Evolutionary conservation across 1,140 invertebrate genomes (phyloP), one percentile per base, ranked within the genome.

Genomic region (Agraylea sexmaculata): DNA sequence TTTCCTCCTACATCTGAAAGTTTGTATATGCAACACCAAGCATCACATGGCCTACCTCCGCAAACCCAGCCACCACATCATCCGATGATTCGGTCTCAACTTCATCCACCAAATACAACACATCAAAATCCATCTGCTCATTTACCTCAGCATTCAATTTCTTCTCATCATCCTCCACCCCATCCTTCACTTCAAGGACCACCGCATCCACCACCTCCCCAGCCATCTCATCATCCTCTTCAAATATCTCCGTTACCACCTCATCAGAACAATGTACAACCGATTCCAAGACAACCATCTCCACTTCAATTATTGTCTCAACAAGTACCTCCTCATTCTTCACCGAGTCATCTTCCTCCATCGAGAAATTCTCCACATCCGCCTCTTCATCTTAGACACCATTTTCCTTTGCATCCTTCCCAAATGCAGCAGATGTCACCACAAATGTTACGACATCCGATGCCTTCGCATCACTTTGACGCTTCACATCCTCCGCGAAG

Each of bases 401-500:
- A 52, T 0, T 49, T 59, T 42, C 59, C 60, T 15, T 42, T 58
- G 6, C 55, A 59, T 12, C 52, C 47, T 29, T 49, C 51, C 6
- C 57, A 55, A n/a, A 31, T 35, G 18, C 28, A 21, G 13, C 21
- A 44, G 7, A 16, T 22, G 23, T 20, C 37, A 20, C 36, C 36
- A 15, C 18, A 30, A 4, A 55, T 64, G 43, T 53, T 52, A 11
- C 49, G 60, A 3, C 55, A 62, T 19, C 65, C 64, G 38, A 56
- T 53, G 36, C 54, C 62, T 31, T 60, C 62, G n/a, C 58, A 59
- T 0, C 59, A 63, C n/a, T 50, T 51, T 3, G 59, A 54, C 29
- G 53, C 54, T 15, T 54, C 54, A 0, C 43, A 51, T 1, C 48
- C 40, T 1, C 50, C 53, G 28, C 53, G 57, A 40, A 33, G 40